Base-by-base conservation (phyloP, 2,888 invertebrate genomes). In the Apotomis betuletana region DNA sequence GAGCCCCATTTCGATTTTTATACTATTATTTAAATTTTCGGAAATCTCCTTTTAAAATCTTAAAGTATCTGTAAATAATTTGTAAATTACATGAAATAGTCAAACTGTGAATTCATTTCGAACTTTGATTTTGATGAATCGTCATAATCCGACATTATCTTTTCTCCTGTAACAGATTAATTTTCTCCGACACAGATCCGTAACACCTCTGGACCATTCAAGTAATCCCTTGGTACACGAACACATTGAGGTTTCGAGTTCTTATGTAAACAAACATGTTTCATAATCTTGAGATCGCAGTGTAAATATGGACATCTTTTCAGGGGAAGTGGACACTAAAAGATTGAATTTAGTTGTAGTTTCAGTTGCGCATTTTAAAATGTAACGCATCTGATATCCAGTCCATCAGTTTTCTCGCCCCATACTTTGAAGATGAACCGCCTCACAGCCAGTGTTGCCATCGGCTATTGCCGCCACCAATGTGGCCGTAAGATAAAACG, bases 1-100 rank as follows among this genome's bases (percentile, higher is more conserved):
- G 55, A 55, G 46, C 46, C 12, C 65, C n/a, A 46, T 27, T 57
- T 65, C 44, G 36, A 65, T 57, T 46, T 15, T 46, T 13, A 36
- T 4, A 49, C 4, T 49, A 49, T 9, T 49, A 49, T n/a, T 27
- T 36, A 4, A 12, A 64, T 27, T 36, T 55, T 27, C 54, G 54
- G n/a, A 46, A 46, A 15, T 44, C 8, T 46, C 9, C n/a, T 55
- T 55, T 27, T 57, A 44, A 46, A 46, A 12, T 64, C 10, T 13
- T 38, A 13, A 15, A 46, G 2, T 8, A 62, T 46, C 12, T 59
- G 13, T 68, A 72, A 59, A 70, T 62, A 78, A 41, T 41, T 41
- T 49, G 6, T 9, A 49, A 49, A 49, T 9, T 49, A 49, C 81
- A 80, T 83, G 80, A 85, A 85, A 85, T 85, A 83, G 86, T 85